Evolutionary conservation across 2,113 vertebrate genomes (phyloP).

Genomic region (Naja naja): DNA sequence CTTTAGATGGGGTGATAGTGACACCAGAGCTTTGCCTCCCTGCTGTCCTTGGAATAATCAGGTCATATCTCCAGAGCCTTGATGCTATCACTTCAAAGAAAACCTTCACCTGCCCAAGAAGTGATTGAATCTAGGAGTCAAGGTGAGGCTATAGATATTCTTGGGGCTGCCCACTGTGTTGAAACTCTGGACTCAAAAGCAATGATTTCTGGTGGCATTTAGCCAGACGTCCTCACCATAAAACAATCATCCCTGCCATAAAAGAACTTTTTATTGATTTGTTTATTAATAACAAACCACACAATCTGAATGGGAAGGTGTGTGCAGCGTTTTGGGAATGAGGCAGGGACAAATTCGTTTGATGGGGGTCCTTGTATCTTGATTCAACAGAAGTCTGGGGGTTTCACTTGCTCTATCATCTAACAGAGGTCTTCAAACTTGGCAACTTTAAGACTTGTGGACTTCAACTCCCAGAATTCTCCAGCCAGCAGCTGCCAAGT

Average conservation of each 20-base stretch:
- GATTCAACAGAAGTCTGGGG: neutral
- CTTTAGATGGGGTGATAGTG: neutral
- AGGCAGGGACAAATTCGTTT: neutral
- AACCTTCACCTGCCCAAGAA: neutral
- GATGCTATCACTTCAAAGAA: neutral
- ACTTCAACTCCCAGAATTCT: no score
- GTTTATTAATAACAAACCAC: neutral
- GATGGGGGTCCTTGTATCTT: neutral
- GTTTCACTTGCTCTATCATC: neutral
- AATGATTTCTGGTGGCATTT: neutral
- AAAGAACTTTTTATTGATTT: neutral
- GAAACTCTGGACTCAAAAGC: neutral
- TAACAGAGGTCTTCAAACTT: no score
- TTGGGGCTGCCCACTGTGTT: neutral
- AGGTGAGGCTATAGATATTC: neutral
- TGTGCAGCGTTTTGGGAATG: neutral
- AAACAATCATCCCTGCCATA: neutral
- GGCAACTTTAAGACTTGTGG: no score
- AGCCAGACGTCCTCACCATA: neutral
- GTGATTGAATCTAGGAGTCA: neutral
- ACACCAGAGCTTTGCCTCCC: neutral
- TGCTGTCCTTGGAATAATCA: neutral
- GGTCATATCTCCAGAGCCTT: neutral
- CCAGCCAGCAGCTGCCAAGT: no score
- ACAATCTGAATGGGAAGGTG: neutral